Evolutionary conservation across 2,888 invertebrate genomes (phyloP).

Genomic region (Leptarthrus brevirostris): DNA sequence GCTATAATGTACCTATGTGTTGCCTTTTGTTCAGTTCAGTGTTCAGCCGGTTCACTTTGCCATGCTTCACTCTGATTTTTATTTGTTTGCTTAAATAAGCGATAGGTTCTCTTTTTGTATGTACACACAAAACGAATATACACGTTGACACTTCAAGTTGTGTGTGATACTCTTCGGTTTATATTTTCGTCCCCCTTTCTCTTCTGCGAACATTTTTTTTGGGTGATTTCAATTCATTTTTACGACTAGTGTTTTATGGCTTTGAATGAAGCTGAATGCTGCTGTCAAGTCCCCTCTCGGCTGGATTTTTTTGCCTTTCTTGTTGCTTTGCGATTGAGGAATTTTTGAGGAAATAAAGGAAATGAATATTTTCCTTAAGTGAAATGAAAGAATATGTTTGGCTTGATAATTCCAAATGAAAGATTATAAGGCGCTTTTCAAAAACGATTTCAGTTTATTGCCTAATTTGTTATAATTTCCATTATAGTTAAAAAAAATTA

Average conservation of each 20-base stretch:
- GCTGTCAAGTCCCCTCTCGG: constrained; percentile 14
- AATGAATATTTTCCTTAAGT: constrained; percentile 9
- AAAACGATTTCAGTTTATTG: too few species aligned
- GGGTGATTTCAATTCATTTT: constrained; percentile 46
- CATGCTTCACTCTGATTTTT: constrained; percentile 37
- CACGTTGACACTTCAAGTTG: constrained; percentile 1
- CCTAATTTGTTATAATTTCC: too few species aligned
- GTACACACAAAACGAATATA: constrained; percentile 2
- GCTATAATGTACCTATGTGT: background rate
- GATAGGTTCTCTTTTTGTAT: constrained; percentile 43
- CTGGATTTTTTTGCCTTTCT: constrained; percentile 6
- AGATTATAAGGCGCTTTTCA: too few species aligned
- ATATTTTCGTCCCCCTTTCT: background rate
- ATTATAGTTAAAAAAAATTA: too few species aligned
- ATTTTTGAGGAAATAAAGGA: constrained; percentile 28
- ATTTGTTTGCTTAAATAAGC: constrained; percentile 46
- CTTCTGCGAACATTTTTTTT: background rate
- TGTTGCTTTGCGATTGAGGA: constrained; percentile 38
- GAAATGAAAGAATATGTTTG: background rate
- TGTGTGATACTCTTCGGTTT: background rate
- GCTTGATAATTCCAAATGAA: too few species aligned
- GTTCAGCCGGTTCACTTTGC: background rate
- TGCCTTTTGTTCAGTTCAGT: background rate
- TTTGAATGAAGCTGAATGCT: constrained; percentile 43
- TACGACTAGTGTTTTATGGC: constrained; percentile 47